Conservation (phyloP, 2,797 vertebrate species). For the Cyclura pinguis region DNA sequence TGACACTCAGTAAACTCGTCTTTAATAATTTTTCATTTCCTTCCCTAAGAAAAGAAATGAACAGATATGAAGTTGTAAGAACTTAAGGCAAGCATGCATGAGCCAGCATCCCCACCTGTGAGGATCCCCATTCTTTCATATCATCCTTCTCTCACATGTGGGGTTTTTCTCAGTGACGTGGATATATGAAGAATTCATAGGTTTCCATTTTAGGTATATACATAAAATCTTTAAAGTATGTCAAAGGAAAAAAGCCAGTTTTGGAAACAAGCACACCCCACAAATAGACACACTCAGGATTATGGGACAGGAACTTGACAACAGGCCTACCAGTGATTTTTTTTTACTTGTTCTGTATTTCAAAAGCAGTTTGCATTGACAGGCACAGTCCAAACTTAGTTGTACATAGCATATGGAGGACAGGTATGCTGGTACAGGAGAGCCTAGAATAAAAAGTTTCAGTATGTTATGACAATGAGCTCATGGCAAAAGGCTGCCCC, state of each 20-base stretch:
- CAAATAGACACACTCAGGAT: neutral
- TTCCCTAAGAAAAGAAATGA: neutral
- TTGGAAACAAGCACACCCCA: neutral
- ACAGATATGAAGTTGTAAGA: neutral
- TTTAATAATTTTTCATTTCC: too few relatives aligned
- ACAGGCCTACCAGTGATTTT: neutral
- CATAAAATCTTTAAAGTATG: neutral
- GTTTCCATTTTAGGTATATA: neutral
- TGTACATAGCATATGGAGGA: neutral
- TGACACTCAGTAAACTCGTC: too few relatives aligned
- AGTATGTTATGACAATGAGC: slow-evolving; percentile 49
- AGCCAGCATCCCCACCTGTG: neutral
- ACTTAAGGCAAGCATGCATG: neutral
- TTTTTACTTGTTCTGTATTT: neutral
- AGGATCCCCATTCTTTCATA: neutral
- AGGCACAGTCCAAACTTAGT: neutral
- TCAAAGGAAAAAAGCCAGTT: neutral
- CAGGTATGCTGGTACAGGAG: neutral
- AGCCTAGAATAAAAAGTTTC: slow-evolving; percentile 5
- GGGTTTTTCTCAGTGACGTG: neutral
- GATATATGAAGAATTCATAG: neutral
- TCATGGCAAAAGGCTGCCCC: slow-evolving; percentile 26
- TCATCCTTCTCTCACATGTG: neutral
- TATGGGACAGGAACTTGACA: neutral
- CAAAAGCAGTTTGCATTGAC: neutral